A percentile compares a stretch with the other conserved stretches of the same genome.
Evolutionary conservation across 2,113 vertebrate species (phyloP).

Genomic region (Mirza zaza): DNA sequence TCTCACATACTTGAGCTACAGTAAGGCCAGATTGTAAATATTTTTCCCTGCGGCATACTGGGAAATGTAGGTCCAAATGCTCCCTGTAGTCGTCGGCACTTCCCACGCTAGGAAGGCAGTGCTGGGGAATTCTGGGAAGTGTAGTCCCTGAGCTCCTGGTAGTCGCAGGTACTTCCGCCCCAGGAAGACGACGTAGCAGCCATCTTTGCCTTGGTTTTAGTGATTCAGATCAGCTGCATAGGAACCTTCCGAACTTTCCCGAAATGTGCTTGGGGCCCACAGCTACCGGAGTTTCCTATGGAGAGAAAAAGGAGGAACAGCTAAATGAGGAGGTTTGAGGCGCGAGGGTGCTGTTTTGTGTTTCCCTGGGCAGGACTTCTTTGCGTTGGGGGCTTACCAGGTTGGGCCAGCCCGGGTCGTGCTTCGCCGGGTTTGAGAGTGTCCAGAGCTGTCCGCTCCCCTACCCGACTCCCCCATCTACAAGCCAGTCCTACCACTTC

Average conservation of each 20-base stretch:
- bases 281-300: background rate
- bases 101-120: background rate
- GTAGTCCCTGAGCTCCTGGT: background rate
- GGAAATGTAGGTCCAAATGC: background rate
- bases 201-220: background rate
- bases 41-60: background rate
- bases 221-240: background rate
- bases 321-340: background rate
- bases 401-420: background rate
- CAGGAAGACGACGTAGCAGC: background rate
- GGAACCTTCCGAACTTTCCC: background rate
- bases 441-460: background rate
- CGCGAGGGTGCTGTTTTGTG: background rate
- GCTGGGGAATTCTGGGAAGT: slow-evolving; percentile 15
- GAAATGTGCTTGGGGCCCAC: background rate
- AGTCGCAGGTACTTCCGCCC: background rate
- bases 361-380: background rate
- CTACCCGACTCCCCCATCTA: too few species aligned
- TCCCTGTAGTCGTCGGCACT: fast-evolving
- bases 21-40: background rate
- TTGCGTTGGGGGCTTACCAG: background rate
- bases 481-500: background rate
- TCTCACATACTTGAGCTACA: fast-evolving
- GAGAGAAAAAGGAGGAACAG: background rate
- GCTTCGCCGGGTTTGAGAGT: background rate